These are phyloP conservation scores for Papilio polyxenes DNA, from an alignment of 1,140 invertebrate species.

Conservation along the genomic window DNA sequence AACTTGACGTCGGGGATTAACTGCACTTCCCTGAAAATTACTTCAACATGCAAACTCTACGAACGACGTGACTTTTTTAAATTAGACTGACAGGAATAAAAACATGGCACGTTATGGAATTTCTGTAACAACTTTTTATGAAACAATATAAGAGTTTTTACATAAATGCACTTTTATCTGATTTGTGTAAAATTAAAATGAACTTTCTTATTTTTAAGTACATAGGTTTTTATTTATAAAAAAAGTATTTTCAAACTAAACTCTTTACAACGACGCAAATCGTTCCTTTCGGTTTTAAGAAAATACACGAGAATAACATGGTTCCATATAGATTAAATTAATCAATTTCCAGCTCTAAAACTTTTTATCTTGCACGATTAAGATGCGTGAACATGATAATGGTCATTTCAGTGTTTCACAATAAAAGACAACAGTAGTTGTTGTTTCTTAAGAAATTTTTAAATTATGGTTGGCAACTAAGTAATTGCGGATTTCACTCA, in stretches of 20 bases:
- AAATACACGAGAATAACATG: not conserved
- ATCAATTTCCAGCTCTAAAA: not conserved
- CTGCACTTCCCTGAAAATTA: slow-evolving; percentile 46
- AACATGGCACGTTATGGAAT: not conserved
- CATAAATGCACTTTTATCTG: no score
- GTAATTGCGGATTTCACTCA: no score
- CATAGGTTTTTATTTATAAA: no score
- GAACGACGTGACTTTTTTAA: slow-evolving; percentile 53
- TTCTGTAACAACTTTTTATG: not conserved
- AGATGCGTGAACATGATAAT: not conserved
- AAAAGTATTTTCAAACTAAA: no score
- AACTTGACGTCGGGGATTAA: slow-evolving; percentile 58
- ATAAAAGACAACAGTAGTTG: not conserved
- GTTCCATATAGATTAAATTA: no score
- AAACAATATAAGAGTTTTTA: slow-evolving; percentile 33
- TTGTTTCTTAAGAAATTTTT: not conserved
- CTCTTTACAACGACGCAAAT: no score
- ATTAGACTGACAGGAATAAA: slow-evolving; percentile 39
- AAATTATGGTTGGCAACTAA: no score
- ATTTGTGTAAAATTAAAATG: no score
- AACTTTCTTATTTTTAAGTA: no score
- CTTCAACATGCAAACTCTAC: slow-evolving; percentile 53
- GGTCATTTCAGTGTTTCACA: not conserved
- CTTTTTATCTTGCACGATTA: not conserved
- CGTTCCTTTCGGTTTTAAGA: not conserved